Evolutionary conservation across 2,888 invertebrate genomes (phyloP), one percentile per base, ranked within the genome.

Genomic region (Catotricha subobsoleta): DNA sequence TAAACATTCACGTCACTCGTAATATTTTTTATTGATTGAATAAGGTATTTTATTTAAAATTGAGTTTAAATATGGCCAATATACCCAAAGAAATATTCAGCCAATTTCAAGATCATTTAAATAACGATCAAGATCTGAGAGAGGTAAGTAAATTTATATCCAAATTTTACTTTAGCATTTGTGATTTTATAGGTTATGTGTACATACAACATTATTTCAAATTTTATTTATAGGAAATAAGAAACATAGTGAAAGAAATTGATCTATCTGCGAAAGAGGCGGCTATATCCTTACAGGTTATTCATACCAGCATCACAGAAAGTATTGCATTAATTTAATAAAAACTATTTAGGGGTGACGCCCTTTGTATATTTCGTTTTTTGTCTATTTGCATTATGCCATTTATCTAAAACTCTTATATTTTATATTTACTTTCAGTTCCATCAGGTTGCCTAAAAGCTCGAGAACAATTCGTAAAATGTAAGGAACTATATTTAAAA

Each of bases 241-340:
- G 49, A 7, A 27, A 46, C 23, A 40, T 48, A 30, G 48, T 44
- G 13, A 44, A 42, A 4, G 80, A 83, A 51, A 70, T 88, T 35
- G 88, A 90, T 50, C 80, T 81, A 51, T 66, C 71, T 45, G 72
- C 79, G 0, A 69, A 88, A 42, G 82, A 86, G 59, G 78, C 83
- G 21, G 67, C 76, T n/a, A 82, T 82, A 19, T 64, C 72, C 16
- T 63, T 91, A 23, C 88, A 90, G 66, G 69, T 78, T 18, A 84
- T 91, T 47, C 91, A 92, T 53, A 77, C 80, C 48, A 72, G 72
- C 47, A 67, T 73, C 43, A 69, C 71, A 48, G 73, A 76, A 54
- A 73, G 84, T 78, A n/a, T n/a, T n/a, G n/a, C n/a, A n/a, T n/a
- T n/a, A 64, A 69, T 33, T 34, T 19, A 27, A 35, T 21, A 36